Evolutionary conservation across 2,888 invertebrate genomes (phyloP), one percentile per base, ranked within the genome.

Genomic region (Phragmatobia fuliginosa): DNA sequence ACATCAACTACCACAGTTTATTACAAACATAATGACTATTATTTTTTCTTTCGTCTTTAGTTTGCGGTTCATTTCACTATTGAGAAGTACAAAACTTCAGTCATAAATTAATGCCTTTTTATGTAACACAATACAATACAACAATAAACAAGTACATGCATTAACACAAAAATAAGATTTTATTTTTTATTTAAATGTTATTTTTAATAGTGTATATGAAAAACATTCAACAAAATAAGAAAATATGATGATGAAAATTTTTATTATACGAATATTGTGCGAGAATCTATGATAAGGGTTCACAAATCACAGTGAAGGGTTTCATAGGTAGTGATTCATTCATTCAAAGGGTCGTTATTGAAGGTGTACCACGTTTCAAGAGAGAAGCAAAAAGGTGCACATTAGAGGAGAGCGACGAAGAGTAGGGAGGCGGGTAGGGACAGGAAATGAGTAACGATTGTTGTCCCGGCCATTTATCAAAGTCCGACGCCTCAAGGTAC

Each of bases 361-460:
- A 78, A 79, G 80, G 80, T 84, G 84, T 77, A 83, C 78, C 83
- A 83, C 79, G 85, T 84, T 82, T 76, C 78, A 82, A 82, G 81
- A 81, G 80, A 77, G 78, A 81, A 81, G 88, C 84, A 88, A 88
- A 90, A 90, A 89, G 88, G 90, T 88, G 85, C 84, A 85, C 87
- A 89, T 90, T 88, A 88, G 84, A 82, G 74, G 84, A 72, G 81
- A 38, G 76, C 78, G 84, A 82, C 81, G 78, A 78, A 80, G 85
- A 88, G 56, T 52, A 11, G 25, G 87, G 87, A 85, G 85, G 79
- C 79, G 88, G 88, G 87, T 83, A 87, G 88, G 89, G 90, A 88
- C 89, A 89, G 90, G 91, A 92, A 93, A 93, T 93, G 91, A 93
- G 91, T 91, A 90, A 91, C 90, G 91, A 90, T 90, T 90, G 88